Evolutionary conservation across 2,888 invertebrate species (phyloP), one percentile per base, ranked within the genome.

Genomic region (Lepetodrilus schrolli): DNA sequence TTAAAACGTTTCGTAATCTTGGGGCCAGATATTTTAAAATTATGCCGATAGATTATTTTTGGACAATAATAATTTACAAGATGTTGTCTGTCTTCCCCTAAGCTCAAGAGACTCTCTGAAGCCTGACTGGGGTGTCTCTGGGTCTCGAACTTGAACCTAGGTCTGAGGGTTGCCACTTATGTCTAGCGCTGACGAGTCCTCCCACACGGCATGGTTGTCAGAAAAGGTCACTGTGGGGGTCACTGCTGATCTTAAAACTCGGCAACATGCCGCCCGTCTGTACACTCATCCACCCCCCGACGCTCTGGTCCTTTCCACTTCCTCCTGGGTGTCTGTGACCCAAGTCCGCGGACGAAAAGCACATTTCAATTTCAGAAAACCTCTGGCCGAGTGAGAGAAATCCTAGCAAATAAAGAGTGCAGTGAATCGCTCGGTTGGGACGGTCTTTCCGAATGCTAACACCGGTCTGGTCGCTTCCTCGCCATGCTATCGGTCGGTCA

Each of bases 101-200:
- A 58, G 58, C 58, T 58, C 58, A 34, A 30, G 58, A 58, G 58
- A 30, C 58, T 30, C 30, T 26, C 26, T 30, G 58, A 58, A 30
- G 26, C 51, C 58, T 58, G 58, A 58, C 34, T 26, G 58, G 58
- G 58, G 26, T 34, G 13, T n/a, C n/a, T n/a, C 58, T 58, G 58
- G 58, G 58, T 58, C 58, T 58, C 34, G 34, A 58, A 58, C 58
- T 58, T 58, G 58, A 58, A 58, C 58, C 26, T 58, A 58, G 58
- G 30, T 58, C 58, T 58, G 58, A 58, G 58, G 58, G 30, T 58
- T 58, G 58, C 26, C 58, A 58, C 58, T 58, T 13, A n/a, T n/a
- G n/a, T n/a, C n/a, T n/a, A n/a, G n/a, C n/a, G n/a, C n/a, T n/a
- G n/a, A n/a, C n/a, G n/a, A n/a, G n/a, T n/a, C n/a, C n/a, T n/a